phyloP scores from a whole-genome alignment of 2,113 vertebrate genomes.

The Chionis minor region DNA sequence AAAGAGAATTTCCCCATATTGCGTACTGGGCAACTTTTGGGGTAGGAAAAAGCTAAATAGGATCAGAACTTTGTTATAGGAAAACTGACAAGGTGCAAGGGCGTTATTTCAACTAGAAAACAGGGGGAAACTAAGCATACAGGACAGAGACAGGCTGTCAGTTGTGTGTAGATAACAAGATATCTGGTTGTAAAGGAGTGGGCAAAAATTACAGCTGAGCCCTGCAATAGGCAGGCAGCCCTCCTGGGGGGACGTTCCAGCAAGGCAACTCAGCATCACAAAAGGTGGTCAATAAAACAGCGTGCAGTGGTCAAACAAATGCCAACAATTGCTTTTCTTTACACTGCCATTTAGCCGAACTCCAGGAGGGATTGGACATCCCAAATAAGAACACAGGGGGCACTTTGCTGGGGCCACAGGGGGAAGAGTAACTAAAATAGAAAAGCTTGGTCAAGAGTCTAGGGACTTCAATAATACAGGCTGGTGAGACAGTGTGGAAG shows the following conservation, averaged over 20 bases:
- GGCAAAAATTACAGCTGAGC: not conserved
- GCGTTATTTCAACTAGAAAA: not conserved
- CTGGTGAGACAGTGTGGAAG: not conserved
- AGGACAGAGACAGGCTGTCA: not conserved
- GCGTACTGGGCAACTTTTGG: rapidly evolving
- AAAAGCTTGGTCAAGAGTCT: not conserved
- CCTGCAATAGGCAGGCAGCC: not conserved
- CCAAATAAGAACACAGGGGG: not conserved
- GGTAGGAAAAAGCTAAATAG: not conserved
- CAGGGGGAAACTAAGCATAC: not conserved
- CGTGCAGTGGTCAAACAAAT: not conserved
- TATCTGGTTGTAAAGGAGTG: not conserved
- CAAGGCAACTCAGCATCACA: not conserved
- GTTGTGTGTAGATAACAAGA: not conserved
- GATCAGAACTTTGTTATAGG: not conserved
- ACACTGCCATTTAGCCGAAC: not conserved
- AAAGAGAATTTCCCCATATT: not conserved
- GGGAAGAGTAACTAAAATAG: not conserved
- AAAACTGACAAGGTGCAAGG: not conserved
- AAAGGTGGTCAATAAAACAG: not conserved
- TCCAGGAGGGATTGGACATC: not conserved
- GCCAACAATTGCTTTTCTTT: not conserved
- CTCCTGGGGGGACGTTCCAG: not conserved
- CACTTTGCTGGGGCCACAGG: not conserved
- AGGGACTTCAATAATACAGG: not conserved